Conservation (phyloP, 2,113 vertebrate genomes). For the Gavia stellata region DNA sequence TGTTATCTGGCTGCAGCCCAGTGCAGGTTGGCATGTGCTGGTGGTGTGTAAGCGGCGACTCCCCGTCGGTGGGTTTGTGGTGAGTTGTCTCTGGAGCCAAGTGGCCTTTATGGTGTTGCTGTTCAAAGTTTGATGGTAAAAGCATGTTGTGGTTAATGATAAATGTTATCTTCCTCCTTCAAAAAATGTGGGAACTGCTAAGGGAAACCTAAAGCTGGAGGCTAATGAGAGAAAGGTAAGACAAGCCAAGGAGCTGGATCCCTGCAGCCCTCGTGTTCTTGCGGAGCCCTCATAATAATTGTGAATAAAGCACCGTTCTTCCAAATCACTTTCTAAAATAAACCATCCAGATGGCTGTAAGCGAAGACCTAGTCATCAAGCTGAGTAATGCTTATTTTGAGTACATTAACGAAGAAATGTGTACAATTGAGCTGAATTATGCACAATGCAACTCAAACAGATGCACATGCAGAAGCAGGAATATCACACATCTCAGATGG, state of each 20-base stretch:
- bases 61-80: background rate
- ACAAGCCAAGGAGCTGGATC: background rate
- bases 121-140: background rate
- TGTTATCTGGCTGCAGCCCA: background rate
- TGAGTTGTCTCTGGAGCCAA: background rate
- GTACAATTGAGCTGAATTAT: background rate
- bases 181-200: background rate
- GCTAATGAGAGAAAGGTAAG: background rate
- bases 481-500: background rate
- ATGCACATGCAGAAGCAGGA: background rate
- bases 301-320: background rate
- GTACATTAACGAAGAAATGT: background rate
- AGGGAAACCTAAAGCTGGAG: background rate
- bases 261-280: background rate
- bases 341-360: constrained; percentile 31
- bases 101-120: background rate
- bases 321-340: constrained; percentile 32
- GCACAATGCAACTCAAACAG: background rate
- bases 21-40: background rate
- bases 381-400: constrained; percentile 36
- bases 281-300: rapidly evolving
- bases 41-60: background rate
- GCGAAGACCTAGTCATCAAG: background rate
- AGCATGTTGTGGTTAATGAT: background rate
- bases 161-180: background rate